Conservation (phyloP, 2,888 invertebrate genomes). For the Atrina japonica region DNA sequence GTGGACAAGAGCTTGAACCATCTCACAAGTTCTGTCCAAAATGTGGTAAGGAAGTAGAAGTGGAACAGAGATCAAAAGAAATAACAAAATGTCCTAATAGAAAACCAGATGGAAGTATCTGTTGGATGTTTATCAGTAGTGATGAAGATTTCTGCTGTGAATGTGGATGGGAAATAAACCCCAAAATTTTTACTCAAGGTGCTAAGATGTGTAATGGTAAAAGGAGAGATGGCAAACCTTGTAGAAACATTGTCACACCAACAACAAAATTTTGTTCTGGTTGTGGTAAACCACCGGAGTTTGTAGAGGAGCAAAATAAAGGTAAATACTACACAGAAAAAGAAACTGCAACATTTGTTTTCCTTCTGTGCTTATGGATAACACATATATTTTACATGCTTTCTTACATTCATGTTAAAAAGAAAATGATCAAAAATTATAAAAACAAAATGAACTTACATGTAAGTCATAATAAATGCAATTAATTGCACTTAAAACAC, state of each 20-base stretch:
- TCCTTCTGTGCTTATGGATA: no score
- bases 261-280: constrained; percentile 12
- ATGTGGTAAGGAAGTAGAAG: constrained; percentile 25
- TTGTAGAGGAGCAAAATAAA: no score
- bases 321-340: no score
- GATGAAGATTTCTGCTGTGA: constrained; percentile 19
- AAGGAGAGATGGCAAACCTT: not conserved
- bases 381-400: no score
- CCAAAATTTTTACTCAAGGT: constrained; percentile 8
- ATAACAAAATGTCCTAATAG: constrained; percentile 5
- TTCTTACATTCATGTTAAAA: no score
- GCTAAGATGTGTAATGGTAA: constrained; percentile 11
- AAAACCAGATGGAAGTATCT: constrained; percentile 12
- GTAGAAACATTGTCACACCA: constrained; percentile 17
- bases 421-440: no score
- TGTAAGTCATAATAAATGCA: no score
- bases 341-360: no score
- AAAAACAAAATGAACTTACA: no score
- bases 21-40: constrained; percentile 21
- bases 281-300: constrained; percentile 18
- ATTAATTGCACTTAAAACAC: no score
- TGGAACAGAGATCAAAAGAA: not conserved
- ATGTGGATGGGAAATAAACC: constrained; percentile 34
- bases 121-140: constrained; percentile 3
- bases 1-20: not conserved